phyloP scores from a whole-genome alignment of 2,888 invertebrate genomes.

The Ophraella communa region DNA sequence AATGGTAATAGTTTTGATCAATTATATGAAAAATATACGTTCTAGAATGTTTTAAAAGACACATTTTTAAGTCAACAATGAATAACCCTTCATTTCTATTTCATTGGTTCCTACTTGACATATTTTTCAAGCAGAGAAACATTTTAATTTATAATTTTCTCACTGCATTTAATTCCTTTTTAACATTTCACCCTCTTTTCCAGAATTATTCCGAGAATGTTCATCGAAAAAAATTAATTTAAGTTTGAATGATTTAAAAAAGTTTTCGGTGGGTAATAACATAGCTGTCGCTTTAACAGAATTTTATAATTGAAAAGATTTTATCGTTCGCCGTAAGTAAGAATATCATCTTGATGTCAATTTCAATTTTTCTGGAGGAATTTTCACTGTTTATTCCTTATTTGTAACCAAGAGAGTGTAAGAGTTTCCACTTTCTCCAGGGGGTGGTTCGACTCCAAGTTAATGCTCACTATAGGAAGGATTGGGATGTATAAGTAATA shows the following conservation, averaged over 20 bases:
- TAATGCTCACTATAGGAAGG: too few species aligned
- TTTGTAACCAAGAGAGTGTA: too few species aligned
- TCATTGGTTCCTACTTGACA: too few species aligned
- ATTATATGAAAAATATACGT: neutral
- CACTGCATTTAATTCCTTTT: conserved; percentile 14
- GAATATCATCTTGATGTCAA: neutral
- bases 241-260: conserved; percentile 34
- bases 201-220: neutral
- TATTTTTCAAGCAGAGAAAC: neutral
- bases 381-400: too few species aligned
- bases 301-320: conserved; percentile 42
- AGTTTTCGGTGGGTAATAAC: conserved; percentile 47
- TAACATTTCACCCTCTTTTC: conserved; percentile 5
- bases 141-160: conserved; percentile 16
- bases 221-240: conserved; percentile 42
- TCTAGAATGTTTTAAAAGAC: neutral
- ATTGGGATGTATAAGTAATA: too few species aligned
- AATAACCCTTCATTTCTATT: too few species aligned
- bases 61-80: neutral
- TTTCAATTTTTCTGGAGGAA: too few species aligned
- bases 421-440: too few species aligned
- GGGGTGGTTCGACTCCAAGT: too few species aligned
- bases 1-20: neutral
- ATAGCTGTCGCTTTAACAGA: conserved; percentile 50
- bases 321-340: neutral